Conservation (phyloP, 35 echinoderm and acorn worm species). For the Heliocidaris tuberculata region DNA sequence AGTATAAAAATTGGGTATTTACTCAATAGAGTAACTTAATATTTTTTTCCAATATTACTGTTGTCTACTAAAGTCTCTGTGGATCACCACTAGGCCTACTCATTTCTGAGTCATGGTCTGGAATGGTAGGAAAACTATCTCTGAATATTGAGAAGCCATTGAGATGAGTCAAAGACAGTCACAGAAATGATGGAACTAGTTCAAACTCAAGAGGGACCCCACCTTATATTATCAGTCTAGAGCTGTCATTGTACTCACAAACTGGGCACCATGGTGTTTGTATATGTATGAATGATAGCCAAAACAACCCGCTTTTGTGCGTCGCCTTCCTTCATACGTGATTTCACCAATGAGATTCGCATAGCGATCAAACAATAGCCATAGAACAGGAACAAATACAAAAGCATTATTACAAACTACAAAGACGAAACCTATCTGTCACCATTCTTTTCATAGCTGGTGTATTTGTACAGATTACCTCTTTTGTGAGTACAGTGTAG, state of each 20-base stretch:
- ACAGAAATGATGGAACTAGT: background rate
- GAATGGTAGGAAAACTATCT: no score
- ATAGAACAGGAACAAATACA: background rate
- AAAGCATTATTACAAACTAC: background rate
- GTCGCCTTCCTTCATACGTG: background rate
- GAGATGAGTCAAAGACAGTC: no score
- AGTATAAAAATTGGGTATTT: no score
- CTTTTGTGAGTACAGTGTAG: background rate
- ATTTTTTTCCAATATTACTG: no score
- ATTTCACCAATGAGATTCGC: background rate
- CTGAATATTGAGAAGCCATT: no score
- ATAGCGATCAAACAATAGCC: background rate
- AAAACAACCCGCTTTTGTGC: background rate
- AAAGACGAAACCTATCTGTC: background rate
- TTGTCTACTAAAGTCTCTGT: no score
- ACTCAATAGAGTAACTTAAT: no score
- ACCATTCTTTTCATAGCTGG: background rate
- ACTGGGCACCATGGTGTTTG: background rate
- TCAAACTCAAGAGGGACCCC: background rate
- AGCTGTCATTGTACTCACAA: background rate
- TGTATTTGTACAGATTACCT: conserved; percentile 2
- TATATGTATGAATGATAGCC: background rate
- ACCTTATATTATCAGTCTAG: background rate
- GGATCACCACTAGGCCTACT: background rate
- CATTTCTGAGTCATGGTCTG: background rate